Evolutionary conservation across 2,797 vertebrate genomes (phyloP), one percentile per base, ranked within the genome.

Genomic region (Megalops cyprinoides): DNA sequence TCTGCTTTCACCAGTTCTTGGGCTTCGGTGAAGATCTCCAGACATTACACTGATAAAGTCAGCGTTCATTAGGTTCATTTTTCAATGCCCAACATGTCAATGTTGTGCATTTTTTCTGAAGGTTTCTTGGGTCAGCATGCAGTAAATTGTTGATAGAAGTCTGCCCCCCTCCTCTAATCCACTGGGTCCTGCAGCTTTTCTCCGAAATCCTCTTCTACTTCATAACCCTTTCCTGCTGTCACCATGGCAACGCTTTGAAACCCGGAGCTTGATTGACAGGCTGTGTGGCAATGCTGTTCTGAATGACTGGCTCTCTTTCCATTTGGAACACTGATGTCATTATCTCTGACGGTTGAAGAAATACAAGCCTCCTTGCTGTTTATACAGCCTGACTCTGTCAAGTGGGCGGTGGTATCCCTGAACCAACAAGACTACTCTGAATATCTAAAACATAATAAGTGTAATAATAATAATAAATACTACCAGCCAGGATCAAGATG

Each of bases 151-250:
- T 23, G n/a, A 28, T 75, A 76, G 60, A 53, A 46, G 58, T 31
- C 56, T 62, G 74, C 53, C 44, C 60, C 90, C 83, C 87, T 77
- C 84, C 85, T 86, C 86, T 88, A 90, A 91, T 89, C 89, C 74
- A 87, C 88, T 86, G 76, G 89, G 85, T 91, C 85, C 85, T 84
- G 89, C 87, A 90, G 87, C 88, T 73, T 83, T 84, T 87, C 89
- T 87, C 84, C 46, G 39, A 91, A 91, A 87, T 86, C 84, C 85
- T 85, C 49, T 60, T 84, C 88, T 39, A 76, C 88, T 88, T 86
- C 88, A 90, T 91, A 92, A 92, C 91, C 91, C 91, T 89, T 91
- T 91, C 89, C 90, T 88, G 90, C 91, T 81, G 91, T 93, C 58
- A 85, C 82, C 90, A 93, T 92, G 90, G 90, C 84, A 92, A 94